Evolutionary conservation across 2,113 vertebrate species (phyloP), one percentile per base, ranked within the genome.

Genomic region (Macrotus californicus): DNA sequence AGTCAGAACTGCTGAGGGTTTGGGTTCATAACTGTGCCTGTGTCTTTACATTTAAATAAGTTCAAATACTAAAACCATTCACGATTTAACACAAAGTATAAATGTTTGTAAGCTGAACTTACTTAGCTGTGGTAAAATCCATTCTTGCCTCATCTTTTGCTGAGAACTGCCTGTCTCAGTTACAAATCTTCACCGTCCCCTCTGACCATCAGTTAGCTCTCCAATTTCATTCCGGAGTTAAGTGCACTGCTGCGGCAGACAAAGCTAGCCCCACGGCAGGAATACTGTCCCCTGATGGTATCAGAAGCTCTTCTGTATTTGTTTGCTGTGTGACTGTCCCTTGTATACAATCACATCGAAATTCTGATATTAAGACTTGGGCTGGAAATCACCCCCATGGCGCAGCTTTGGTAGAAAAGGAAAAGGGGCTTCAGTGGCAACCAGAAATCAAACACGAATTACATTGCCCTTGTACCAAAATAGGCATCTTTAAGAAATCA

Each of bases 281-380:
- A 93, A 96, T 96, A 96, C 94, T 72, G 93, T 89, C 94, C 96
- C 96, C 93, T 0, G n/a, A 95, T 95, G 94, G 69, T 83, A 96
- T 96, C 95, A 91, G 94, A 97, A 86, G 82, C 94, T 95, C 96
- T 89, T 96, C 96, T 83, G 96, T 96, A 97, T 97, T 97, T 96
- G 91, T 94, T 95, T 85, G 91, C 95, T 75, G 66, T 94, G 93
- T 80, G 94, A 93, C 94, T 97, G 96, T 97, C 96, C 94, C 96
- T 96, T 77, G 77, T 93, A 76, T 81, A 94, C 94, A 96, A 73
- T 85, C 96, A 92, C 90, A 82, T 66, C 93, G 87, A 97, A 96
- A 93, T 95, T 96, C 89, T 84, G 89, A 76, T 97, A 96, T 91
- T 88, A 93, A 97, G 96, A 84, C 89, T 90, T 73, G 48, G 91